Evolutionary conservation across 2,113 vertebrate genomes (phyloP).

Genomic region (Phalacrocorax aristotelis): DNA sequence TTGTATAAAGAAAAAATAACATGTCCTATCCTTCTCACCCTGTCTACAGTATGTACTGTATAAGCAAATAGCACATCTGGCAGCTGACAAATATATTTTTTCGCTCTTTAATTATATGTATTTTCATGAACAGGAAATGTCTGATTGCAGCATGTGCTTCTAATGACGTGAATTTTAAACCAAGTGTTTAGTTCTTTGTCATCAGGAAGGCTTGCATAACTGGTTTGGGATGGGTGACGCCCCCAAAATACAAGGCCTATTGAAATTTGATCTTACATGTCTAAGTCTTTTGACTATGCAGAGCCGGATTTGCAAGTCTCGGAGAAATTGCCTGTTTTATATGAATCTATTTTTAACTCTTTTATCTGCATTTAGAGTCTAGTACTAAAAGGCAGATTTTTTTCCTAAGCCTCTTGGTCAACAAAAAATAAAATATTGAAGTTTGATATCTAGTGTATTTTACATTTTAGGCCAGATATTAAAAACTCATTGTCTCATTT

Average conservation of each 20-base stretch:
- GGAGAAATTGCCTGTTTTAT: neutral
- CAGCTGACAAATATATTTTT: slow-evolving; percentile 44
- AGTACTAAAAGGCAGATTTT: neutral
- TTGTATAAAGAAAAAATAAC: neutral
- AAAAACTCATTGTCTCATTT: neutral
- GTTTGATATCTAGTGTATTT: neutral
- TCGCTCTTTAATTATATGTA: slow-evolving; percentile 39
- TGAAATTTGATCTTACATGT: neutral
- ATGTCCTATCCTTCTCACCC: neutral
- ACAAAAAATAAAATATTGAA: neutral
- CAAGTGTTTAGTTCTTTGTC: neutral
- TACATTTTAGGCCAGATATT: neutral
- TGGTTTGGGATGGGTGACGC: neutral
- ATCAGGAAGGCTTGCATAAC: neutral
- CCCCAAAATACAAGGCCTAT: neutral
- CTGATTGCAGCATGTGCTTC: slow-evolving; percentile 39
- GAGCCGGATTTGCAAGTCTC: neutral
- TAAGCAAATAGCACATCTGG: slow-evolving; percentile 58
- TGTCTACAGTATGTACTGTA: neutral
- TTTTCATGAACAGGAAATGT: slow-evolving; percentile 45
- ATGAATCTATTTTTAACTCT: neutral
- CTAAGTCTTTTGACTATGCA: neutral
- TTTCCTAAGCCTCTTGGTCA: neutral
- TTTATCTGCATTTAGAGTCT: neutral
- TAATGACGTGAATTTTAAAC: neutral